These are phyloP conservation scores for Oncorhynchus mykiss DNA, from an alignment of 2,113 vertebrate species.

Conservation along the genomic window DNA sequence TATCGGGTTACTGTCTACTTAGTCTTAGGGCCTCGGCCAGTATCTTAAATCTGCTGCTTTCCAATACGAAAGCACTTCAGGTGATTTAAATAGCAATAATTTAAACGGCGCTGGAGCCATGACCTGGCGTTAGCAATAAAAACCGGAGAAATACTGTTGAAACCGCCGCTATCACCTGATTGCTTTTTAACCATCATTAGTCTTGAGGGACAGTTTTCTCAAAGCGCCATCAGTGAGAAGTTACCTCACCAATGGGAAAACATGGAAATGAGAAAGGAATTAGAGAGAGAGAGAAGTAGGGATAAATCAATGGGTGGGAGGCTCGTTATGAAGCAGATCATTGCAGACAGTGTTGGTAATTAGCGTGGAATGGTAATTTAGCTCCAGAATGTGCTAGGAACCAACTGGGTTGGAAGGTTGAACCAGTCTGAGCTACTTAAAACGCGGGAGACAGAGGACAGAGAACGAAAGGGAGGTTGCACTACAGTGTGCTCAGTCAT, in stretches of 20 bases:
- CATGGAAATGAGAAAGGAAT: constrained; percentile 34
- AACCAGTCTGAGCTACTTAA: constrained; percentile 49
- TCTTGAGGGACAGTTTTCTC: constrained; percentile 47
- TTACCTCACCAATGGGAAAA: constrained; percentile 33
- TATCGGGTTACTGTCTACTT: constrained; percentile 70
- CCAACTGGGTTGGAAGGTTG: constrained; percentile 41
- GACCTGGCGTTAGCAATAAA: constrained; percentile 68
- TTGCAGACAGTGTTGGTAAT: constrained; percentile 58
- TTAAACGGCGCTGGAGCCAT: constrained; percentile 63
- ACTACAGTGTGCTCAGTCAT: constrained; percentile 13
- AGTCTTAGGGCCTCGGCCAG: constrained; percentile 55
- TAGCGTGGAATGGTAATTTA: constrained; percentile 54
- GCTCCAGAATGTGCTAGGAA: constrained; percentile 42
- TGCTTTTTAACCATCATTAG: constrained; percentile 72
- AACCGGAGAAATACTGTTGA: constrained; percentile 62
- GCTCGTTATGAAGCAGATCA: constrained; percentile 52
- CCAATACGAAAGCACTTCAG: constrained; percentile 65
- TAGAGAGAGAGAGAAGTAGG: constrained; percentile 10
- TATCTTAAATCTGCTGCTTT: constrained; percentile 73
- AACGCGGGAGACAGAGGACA: constrained; percentile 20
- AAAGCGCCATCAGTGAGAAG: constrained; percentile 10
- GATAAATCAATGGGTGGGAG: constrained; percentile 33
- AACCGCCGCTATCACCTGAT: constrained; percentile 64
- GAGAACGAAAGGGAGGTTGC: constrained; percentile 34
- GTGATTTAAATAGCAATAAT: constrained; percentile 77